Base-by-base conservation (phyloP, 2,797 vertebrate genomes). In the Anguilla megastoma region DNA sequence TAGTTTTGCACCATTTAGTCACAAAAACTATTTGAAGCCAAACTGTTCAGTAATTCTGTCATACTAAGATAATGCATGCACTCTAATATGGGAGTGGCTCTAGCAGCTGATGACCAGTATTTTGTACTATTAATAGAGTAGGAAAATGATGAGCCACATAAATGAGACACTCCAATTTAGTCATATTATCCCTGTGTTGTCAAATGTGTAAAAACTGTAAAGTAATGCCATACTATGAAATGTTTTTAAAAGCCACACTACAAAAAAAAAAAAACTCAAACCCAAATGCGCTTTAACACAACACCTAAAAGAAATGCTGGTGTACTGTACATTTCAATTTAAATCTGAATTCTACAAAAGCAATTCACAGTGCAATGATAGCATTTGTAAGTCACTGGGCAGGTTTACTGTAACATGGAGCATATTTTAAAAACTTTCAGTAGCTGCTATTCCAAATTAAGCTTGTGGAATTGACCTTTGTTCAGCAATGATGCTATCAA, bases 371-470 rank as follows among this genome's bases (percentile, higher is more conserved):
- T 54, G 7, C 27, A 86, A 45, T 27, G 12, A 30, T 24, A n/a
- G 24, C 8, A 50, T n/a, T 86, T 12, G 16, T 18, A 33, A 54
- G 41, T 52, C 41, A 71, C 14, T 12, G 24, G 30, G 9, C 80
- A 52, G 18, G 41, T 21, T 84, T 30, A 66, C 41, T 85, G 3
- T 71, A n/a, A 14, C 48, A 79, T 50, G 56, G 36, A 82, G 76
- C 33, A 63, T 80, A 71, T 41, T n/a, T 60, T 45, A 50, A 91
- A 83, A 89, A 79, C 79, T 88, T 79, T 14, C 7, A 52, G 41
- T 82, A 4, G 36, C 69, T 50, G 41, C 79, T n/a, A n/a, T 24
- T 18, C 30, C 66, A 66, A 30, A 83, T 63, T 52, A 36, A 48
- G 56, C 36, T 63, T 54, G 74, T 36, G 27, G 56, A 14, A 87